Evolutionary conservation across 2,888 invertebrate species (phyloP), one percentile per base, ranked within the genome.

Genomic region (Aporophyla lueneburgensis): DNA sequence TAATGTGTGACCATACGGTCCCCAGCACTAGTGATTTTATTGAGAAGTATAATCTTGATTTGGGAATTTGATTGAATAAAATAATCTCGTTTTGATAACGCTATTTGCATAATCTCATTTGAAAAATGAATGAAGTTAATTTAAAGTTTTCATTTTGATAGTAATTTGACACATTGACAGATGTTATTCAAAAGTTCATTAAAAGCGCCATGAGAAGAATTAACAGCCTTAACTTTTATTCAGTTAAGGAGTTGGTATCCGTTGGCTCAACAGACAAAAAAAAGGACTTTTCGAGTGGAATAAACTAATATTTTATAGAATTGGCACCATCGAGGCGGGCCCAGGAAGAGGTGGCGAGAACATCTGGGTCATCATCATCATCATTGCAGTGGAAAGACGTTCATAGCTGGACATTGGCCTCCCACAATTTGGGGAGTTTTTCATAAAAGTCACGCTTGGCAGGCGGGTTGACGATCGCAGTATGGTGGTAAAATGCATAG

Each of bases 21-120:
- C n/a, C n/a, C n/a, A n/a, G n/a, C n/a, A n/a, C n/a, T n/a, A n/a
- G n/a, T 58, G 27, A 27, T 27, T 27, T 56, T 24, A 56, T 14
- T 56, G 24, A 56, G 56, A 24, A 24, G 5, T 24, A 56, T 58
- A 27, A 58, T 33, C 24, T 53, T 72, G 16, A 51, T 43, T 78
- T 71, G 16, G 27, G 21, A 24, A 10, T 24, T 54, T 79, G n/a
- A 62, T 74, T 69, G 27, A 61, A 19, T 54, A 79, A 81, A 49
- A 79, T 51, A 43, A 77, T 24, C 40, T 33, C 14, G 24, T 63
- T 58, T 81, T 56, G 43, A 78, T 81, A 74, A 51, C 6, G 33
- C 51, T 33, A 81, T 80, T 61, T 73, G 19, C 53, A 61, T 76
- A 74, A 61, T 80, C 80, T 33, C 21, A 62, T 74, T 80, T 54